Conservation (phyloP, 2,888 invertebrate genomes). For the Psylliodes chrysocephalus region DNA sequence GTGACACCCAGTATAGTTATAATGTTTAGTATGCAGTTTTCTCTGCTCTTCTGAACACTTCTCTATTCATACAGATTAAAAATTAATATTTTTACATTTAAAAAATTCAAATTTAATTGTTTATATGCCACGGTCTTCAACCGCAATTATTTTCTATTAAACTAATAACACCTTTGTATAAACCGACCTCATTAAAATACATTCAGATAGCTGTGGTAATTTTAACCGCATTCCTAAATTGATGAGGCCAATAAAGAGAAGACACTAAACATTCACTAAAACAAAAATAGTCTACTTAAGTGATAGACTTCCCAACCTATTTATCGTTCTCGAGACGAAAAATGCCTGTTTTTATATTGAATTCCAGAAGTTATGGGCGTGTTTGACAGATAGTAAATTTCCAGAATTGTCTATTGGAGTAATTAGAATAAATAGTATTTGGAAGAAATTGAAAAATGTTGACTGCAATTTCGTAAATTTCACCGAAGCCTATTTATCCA, state of each 20-base stretch:
- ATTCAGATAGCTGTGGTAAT: not conserved
- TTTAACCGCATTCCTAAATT: slow-evolving; percentile 10
- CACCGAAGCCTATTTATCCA: too few relatives aligned
- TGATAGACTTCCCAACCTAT: slow-evolving; percentile 11
- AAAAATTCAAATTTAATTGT: too few relatives aligned
- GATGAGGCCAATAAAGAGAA: slow-evolving; percentile 6
- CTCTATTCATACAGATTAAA: too few relatives aligned
- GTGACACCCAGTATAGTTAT: too few relatives aligned
- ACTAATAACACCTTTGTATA: too few relatives aligned
- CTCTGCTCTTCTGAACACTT: too few relatives aligned
- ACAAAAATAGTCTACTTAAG: slow-evolving; percentile 6
- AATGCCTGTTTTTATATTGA: slow-evolving; percentile 3
- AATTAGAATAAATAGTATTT: not conserved
- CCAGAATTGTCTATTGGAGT: not conserved
- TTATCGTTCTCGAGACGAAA: not conserved
- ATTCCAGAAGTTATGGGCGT: slow-evolving; percentile 9
- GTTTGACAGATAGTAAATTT: slow-evolving; percentile 1
- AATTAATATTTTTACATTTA: too few relatives aligned
- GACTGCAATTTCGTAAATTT: too few relatives aligned
- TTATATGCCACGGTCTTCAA: too few relatives aligned
- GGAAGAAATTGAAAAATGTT: too few relatives aligned
- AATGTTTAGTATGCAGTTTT: too few relatives aligned
- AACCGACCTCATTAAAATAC: not conserved
- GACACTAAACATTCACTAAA: slow-evolving; percentile 4
- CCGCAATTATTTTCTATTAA: too few relatives aligned